These are phyloP conservation scores for Ctenopoma kingsleyae DNA, from an alignment of 2,797 vertebrate species.

Conservation along the genomic window DNA sequence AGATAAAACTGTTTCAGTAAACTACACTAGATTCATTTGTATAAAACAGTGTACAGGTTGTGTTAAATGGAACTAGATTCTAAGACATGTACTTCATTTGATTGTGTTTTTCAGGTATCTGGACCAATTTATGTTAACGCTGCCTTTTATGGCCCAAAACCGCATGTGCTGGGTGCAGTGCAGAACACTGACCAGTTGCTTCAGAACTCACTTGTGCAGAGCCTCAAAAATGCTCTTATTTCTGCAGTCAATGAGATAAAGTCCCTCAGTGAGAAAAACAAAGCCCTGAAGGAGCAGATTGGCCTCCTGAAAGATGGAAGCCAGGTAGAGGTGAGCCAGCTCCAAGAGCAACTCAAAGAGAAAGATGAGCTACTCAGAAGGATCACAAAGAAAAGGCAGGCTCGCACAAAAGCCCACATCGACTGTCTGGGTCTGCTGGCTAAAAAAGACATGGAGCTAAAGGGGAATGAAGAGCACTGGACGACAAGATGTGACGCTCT, in stretches of 20 bases:
- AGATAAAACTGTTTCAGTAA: not conserved
- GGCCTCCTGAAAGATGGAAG: not conserved
- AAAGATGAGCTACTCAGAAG: not conserved
- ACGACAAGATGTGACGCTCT: not conserved
- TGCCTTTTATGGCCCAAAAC: not conserved
- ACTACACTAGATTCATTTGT: not conserved
- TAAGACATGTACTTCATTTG: not conserved
- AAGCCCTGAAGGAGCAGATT: constrained; percentile 20
- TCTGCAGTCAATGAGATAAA: constrained; percentile 19
- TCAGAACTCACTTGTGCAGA: not conserved
- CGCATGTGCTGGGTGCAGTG: not conserved
- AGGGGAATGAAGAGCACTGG: not conserved
- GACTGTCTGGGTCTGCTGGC: not conserved
- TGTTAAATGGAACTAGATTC: too few relatives aligned
- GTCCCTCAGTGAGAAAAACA: constrained; percentile 12
- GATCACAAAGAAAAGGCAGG: not conserved
- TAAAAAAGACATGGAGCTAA: not conserved
- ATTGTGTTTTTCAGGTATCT: constrained; percentile 6
- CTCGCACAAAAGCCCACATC: not conserved
- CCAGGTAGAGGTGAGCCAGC: constrained; percentile 8
- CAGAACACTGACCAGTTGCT: constrained; percentile 3
- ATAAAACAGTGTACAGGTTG: too few relatives aligned
- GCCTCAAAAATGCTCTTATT: constrained; percentile 1
- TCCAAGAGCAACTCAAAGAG: not conserved
- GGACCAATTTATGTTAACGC: not conserved